Evolutionary conservation across 2,888 invertebrate species (phyloP).

Genomic region (Meta bourneti): DNA sequence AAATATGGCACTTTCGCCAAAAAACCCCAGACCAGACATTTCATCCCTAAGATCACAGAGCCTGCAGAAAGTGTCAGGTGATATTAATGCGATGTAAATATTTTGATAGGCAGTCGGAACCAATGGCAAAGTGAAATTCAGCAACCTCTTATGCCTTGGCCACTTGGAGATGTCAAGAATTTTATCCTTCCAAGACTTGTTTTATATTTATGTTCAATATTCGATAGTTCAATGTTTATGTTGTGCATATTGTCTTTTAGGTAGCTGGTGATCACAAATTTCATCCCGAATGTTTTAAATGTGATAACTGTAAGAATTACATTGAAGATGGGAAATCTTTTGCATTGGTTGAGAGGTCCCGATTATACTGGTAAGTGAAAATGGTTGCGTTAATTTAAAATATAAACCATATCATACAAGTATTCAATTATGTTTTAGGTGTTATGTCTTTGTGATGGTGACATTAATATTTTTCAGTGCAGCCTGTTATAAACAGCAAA

Average conservation of each 20-base stretch:
- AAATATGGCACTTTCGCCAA: too few relatives aligned
- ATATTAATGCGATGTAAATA: too few relatives aligned
- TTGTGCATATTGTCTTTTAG: constrained; percentile 78
- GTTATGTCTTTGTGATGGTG: neutral
- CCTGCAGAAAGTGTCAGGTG: too few relatives aligned
- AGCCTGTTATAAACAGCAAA: constrained; percentile 87
- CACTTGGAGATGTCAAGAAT: too few relatives aligned
- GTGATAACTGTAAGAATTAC: constrained; percentile 88
- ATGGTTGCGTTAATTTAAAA: constrained; percentile 6
- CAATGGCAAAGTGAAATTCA: too few relatives aligned
- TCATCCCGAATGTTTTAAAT: constrained; percentile 97
- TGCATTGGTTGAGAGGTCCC: constrained; percentile 92
- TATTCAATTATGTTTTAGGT: neutral
- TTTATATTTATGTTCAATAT: too few relatives aligned
- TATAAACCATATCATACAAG: neutral
- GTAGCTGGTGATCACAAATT: constrained; percentile 95
- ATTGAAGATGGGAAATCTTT: constrained; percentile 96
- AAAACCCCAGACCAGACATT: too few relatives aligned
- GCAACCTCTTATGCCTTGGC: too few relatives aligned
- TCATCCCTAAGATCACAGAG: too few relatives aligned
- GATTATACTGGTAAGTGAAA: constrained; percentile 88
- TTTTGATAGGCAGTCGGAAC: too few relatives aligned
- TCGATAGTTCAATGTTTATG: too few relatives aligned
- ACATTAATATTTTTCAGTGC: constrained; percentile 83
- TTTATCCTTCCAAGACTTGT: too few relatives aligned